A percentile compares a stretch with the other conserved stretches of the same genome.
Conservation (phyloP, 2,797 vertebrate species). For the Sebastes hopkinsi region DNA sequence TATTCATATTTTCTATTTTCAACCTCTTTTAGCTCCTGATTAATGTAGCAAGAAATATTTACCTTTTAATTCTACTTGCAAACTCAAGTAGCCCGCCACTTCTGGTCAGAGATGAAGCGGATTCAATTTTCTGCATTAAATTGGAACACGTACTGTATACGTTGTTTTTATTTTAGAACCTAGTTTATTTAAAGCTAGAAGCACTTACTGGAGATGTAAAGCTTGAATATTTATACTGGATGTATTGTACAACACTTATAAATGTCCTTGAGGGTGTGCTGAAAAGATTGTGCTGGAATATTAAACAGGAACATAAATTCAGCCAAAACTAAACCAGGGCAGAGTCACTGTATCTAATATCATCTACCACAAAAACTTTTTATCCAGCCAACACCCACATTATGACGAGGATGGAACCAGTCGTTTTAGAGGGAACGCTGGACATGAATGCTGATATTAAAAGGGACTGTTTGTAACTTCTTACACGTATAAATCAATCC, state of each 20-base stretch:
- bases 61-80: background rate
- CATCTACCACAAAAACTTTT: constrained; percentile 4
- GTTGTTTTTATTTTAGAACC: background rate
- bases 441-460: constrained; percentile 9
- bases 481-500: too few relatives aligned
- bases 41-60: background rate
- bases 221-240: constrained; percentile 20
- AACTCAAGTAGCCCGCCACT: background rate
- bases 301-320: constrained; percentile 40
- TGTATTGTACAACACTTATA: constrained; percentile 7
- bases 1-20: background rate
- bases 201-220: background rate
- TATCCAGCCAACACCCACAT: background rate
- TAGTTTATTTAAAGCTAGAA: constrained; percentile 21
- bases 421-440: background rate
- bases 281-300: constrained; percentile 24
- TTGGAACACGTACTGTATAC: background rate
- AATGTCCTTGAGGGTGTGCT: constrained; percentile 17
- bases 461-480: too few relatives aligned
- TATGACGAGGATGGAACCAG: background rate
- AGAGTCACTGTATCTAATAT: constrained; percentile 12
- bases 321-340: constrained; percentile 30
- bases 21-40: background rate
- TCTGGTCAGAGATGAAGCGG: background rate
- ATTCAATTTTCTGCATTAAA: background rate